phyloP scores from a whole-genome alignment of 92 coral and sea anemone genomes.

The Zoanthus gigantus region DNA sequence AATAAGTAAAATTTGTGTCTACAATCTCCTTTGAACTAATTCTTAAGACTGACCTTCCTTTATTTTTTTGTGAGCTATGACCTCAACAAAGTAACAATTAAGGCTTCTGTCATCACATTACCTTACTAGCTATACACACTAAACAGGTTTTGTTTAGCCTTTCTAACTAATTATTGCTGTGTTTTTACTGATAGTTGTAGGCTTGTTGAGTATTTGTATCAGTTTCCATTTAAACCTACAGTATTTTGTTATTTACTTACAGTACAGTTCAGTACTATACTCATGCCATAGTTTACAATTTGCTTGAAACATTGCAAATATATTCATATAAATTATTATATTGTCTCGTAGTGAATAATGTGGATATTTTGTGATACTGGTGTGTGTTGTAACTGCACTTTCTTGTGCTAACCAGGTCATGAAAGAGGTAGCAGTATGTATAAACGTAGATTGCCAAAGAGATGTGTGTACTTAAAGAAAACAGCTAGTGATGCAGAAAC shows the following conservation, averaged over 20 bases:
- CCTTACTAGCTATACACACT: too few species aligned
- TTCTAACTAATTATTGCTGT: background rate
- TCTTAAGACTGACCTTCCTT: too few species aligned
- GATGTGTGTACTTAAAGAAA: conserved; percentile 82
- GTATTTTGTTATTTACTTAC: background rate
- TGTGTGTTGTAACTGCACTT: background rate
- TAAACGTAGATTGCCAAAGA: conserved; percentile 81
- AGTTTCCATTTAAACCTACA: background rate
- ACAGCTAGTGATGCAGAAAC: conserved; percentile 64
- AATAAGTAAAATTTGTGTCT: too few species aligned
- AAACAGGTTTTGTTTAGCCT: background rate
- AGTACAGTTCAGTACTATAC: background rate
- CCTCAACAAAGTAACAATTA: too few species aligned
- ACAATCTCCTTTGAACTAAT: too few species aligned
- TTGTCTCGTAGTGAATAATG: background rate
- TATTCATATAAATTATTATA: background rate
- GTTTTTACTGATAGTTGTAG: background rate
- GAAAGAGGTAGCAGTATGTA: conserved; percentile 39
- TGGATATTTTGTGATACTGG: background rate
- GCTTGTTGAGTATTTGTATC: background rate
- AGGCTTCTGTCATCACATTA: too few species aligned
- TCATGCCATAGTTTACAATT: background rate
- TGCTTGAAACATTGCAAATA: background rate
- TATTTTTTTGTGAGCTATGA: too few species aligned
- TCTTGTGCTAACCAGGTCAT: conserved; percentile 27